phyloP scores from a whole-genome alignment of 2,113 vertebrate species.

The Serilophus lunatus region DNA sequence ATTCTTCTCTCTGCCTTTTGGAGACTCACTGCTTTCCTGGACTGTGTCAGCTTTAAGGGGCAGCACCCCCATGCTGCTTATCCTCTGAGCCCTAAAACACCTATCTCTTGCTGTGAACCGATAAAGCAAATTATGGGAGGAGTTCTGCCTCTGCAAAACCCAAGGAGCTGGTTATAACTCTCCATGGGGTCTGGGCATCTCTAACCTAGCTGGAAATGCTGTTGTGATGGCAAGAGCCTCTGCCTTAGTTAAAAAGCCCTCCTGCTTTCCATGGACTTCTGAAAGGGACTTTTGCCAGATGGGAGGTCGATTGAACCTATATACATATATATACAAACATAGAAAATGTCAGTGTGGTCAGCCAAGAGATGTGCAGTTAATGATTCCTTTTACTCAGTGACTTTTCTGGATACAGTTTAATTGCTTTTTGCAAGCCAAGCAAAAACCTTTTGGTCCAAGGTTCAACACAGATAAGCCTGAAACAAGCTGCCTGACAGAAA shows the following conservation, averaged over 20 bases:
- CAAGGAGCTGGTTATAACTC: neutral
- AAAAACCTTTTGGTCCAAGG: neutral
- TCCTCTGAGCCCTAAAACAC: neutral
- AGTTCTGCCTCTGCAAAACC: neutral
- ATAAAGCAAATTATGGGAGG: fast-evolving
- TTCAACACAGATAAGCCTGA: neutral
- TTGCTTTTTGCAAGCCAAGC: neutral
- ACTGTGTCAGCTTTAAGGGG: neutral
- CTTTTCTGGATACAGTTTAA: neutral
- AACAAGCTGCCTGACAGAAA: neutral
- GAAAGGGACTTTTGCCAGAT: neutral
- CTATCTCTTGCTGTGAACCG: fast-evolving
- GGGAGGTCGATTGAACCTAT: neutral
- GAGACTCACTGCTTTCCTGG: neutral
- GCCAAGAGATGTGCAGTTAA: neutral
- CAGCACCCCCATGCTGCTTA: fast-evolving
- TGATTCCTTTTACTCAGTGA: neutral
- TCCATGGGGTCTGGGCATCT: fast-evolving
- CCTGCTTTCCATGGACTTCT: neutral
- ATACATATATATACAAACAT: fast-evolving
- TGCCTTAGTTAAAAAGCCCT: neutral
- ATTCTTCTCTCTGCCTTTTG: neutral
- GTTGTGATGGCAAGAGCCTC: neutral
- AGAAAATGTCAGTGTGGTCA: neutral
- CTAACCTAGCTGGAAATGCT: neutral